Evolutionary conservation across 2,888 invertebrate species (phyloP), one percentile per base, ranked within the genome.

Genomic region (Philhelius pedissequus): DNA sequence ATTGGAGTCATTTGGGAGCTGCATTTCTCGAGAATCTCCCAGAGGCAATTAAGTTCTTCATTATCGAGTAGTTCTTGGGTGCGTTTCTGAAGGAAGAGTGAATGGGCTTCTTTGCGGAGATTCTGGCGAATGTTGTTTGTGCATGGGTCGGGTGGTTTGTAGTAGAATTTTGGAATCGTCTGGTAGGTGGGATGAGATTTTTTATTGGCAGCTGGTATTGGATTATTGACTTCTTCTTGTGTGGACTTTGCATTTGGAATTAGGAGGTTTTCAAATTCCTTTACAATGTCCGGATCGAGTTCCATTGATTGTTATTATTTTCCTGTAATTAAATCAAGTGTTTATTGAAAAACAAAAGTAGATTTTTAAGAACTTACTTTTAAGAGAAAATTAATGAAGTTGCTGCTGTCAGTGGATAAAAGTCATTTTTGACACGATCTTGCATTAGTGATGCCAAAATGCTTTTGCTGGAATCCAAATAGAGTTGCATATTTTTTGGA

Each of bases 91-190:
- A 98, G 91, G 90, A 98, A 97, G 82, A 96, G 94, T 2, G 97
- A 96, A 88, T 97, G 93, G 0, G 97, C 96, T 90, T 98, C 98
- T 91, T 98, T 97, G 73, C 97, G 93, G 48, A 98, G 91, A 91
- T 97, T 97, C 89, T 96, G 95, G 1, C 95, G 93, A 4, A 97
- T 89, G 6, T 95, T 93, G 88, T 97, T 97, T 87, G 95, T 95
- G 13, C 79, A 75, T 62, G 96, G 94, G 66, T 94, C 94, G 0
- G 97, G 97, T 2, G 97, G 91, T 92, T 94, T 94, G 88, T 94
- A 95, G 89, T 95, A 96, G 90, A 96, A 96, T 89, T 94, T 94
- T 0, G 96, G 96, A 88, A 96, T 95, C 66, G 93, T 93, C 87
- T 93, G 93, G 87, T 93, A 91, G 0, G 90, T 90, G 2, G 88